These are phyloP conservation scores for Drosophila suzukii DNA, from an alignment of 1,140 invertebrate genomes.

Conservation along the genomic window DNA sequence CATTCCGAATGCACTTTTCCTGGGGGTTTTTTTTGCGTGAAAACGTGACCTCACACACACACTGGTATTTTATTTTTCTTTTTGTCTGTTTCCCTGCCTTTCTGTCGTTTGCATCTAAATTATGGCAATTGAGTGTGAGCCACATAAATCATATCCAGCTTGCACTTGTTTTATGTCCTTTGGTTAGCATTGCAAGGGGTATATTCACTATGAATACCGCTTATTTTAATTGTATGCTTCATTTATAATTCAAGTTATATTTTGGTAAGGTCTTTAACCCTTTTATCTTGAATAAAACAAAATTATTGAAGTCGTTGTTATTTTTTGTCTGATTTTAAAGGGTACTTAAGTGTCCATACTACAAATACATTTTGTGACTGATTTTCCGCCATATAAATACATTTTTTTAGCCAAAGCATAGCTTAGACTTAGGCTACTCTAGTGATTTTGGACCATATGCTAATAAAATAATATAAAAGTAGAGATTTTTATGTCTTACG, in stretches of 20 bases:
- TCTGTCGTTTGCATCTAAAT: constrained; percentile 22
- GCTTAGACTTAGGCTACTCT: not conserved
- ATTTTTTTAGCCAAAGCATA: not conserved
- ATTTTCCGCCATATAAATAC: not conserved
- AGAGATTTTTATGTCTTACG: not conserved
- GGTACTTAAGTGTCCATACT: not conserved
- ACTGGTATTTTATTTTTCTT: not conserved
- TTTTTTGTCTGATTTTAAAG: not conserved
- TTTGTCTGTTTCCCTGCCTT: not conserved
- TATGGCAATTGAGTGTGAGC: constrained; percentile 40
- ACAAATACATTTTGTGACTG: not conserved
- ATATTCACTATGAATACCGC: not conserved
- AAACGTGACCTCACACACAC: constrained; percentile 18
- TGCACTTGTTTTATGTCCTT: constrained; percentile 2
- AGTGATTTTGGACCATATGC: not conserved
- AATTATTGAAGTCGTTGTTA: too few species aligned
- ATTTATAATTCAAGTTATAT: too few species aligned
- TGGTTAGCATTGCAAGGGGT: not conserved
- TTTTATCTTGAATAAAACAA: too few species aligned
- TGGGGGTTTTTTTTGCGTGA: not conserved
- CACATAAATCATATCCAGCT: constrained; percentile 22
- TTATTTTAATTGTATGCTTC: not conserved
- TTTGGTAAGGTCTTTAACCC: too few species aligned
- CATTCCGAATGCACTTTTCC: constrained; percentile 20
- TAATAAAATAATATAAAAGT: not conserved